A percentile compares a stretch with the other conserved stretches of the same genome.
phyloP scores from a whole-genome alignment of 2,888 invertebrate species.

The Netelia virgata region DNA sequence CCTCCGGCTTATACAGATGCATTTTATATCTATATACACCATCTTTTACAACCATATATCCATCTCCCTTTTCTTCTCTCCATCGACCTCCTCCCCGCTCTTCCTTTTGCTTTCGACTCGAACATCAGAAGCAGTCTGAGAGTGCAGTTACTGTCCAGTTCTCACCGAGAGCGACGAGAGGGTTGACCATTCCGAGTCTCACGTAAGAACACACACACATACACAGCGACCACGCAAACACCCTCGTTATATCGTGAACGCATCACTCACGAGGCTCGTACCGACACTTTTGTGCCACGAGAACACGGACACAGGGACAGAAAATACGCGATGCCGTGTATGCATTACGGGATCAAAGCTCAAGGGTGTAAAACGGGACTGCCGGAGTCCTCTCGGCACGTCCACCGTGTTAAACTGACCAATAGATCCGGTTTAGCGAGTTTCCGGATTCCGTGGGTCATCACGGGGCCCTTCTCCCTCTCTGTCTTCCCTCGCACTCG shows the following conservation, averaged over 20 bases:
- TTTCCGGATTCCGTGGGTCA: slow-evolving; percentile 85
- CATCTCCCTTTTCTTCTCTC: slow-evolving; percentile 27
- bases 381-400: slow-evolving; percentile 46
- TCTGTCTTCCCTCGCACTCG: slow-evolving; percentile 33
- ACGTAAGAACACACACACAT: slow-evolving; percentile 25
- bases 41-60: background rate
- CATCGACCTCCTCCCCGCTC: slow-evolving; percentile 2
- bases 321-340: background rate
- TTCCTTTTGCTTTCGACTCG: slow-evolving; percentile 37
- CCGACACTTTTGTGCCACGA: background rate
- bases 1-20: background rate
- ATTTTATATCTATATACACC: background rate
- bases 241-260: slow-evolving; percentile 17
- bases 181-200: slow-evolving; percentile 42
- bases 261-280: slow-evolving; percentile 2
- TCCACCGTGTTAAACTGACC: slow-evolving; percentile 82
- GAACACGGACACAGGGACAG: slow-evolving; percentile 1
- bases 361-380: slow-evolving; percentile 64
- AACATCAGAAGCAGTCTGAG: slow-evolving; percentile 73
- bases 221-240: background rate
- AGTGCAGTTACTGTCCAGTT: slow-evolving; percentile 80
- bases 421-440: slow-evolving; percentile 85
- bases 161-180: slow-evolving; percentile 76
- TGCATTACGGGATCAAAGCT: slow-evolving; percentile 55
- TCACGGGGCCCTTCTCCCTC: slow-evolving; percentile 60